Evolutionary conservation across 2,888 invertebrate species (phyloP), one percentile per base, ranked within the genome.

Genomic region (Zonitis immaculata): DNA sequence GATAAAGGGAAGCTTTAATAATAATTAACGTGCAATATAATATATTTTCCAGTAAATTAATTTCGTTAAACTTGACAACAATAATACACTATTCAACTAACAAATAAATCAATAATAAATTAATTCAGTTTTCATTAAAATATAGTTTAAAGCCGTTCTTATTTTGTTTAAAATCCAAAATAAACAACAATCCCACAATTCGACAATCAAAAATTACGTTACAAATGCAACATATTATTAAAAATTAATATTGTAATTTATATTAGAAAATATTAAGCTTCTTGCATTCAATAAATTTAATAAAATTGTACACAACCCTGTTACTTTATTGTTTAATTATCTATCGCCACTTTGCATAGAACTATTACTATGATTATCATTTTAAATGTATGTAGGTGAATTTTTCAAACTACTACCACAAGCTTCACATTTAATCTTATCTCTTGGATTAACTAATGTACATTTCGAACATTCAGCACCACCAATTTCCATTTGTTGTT

Each of bases 391-490:
- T 44, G 88, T 89, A 30, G 89, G 87, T 51, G 88, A 89, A 74
- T 87, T 83, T 66, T 86, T 80, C 42, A 89, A 76, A 67, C 83
- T 84, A 6, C 80, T 77, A 16, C 79, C 80, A 72, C 90, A 90
- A 14, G 86, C 89, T 62, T 83, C 84, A 69, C 90, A 90, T 8
- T 69, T 69, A 30, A 77, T 77, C 6, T 83, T 83, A 49, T 83
- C 82, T 64, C 83, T 81, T 42, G 82, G 80, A 68, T 90, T 90
- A 32, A 90, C 87, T 44, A 89, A 77, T 2, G 90, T 90, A 70
- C 90, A 90, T 22, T 82, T 77, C 0, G 86, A 85, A 61, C 90
- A 90, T 70, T 88, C 85, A 44, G 86, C 79, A 0, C 89, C 89
- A 0, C 89, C 89, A 8, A 88, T 84, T 14, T 84, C 83, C 43